These are phyloP conservation scores for Yponomeuta evonymella DNA, from an alignment of 2,888 invertebrate species.

Conservation along the genomic window DNA sequence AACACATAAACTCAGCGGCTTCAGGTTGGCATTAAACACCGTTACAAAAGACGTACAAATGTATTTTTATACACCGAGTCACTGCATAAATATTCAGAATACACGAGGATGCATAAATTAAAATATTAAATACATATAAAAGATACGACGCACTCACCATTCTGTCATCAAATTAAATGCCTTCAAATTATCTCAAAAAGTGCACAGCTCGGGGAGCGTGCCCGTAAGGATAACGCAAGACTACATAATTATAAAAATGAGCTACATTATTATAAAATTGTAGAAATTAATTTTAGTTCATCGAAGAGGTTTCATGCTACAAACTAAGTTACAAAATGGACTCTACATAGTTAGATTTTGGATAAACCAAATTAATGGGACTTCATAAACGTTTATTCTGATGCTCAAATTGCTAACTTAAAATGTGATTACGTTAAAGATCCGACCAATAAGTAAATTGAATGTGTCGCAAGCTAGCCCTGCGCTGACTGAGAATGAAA, in stretches of 20 bases:
- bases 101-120: constrained; percentile 1
- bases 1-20: not conserved
- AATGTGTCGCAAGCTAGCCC: constrained; percentile 25
- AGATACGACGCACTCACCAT: constrained; percentile 4
- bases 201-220: constrained; percentile 7
- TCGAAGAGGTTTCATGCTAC: constrained; percentile 9
- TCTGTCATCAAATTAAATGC: constrained; percentile 18
- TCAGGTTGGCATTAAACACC: not conserved
- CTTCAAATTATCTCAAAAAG: constrained; percentile 6
- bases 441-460: not conserved
- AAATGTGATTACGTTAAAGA: constrained; percentile 1
- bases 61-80: not conserved
- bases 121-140: not conserved
- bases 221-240: constrained; percentile 8
- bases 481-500: not conserved
- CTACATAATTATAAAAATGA: constrained; percentile 18
- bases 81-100: not conserved
- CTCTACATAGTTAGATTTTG: constrained; percentile 46
- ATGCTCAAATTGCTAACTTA: not conserved
- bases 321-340: constrained; percentile 34
- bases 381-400: not conserved
- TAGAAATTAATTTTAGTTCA: constrained; percentile 10
- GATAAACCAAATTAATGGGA: not conserved
- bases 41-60: constrained; percentile 3
- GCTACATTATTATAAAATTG: constrained; percentile 27